Evolutionary conservation across 92 coral and sea anemone species (phyloP), one percentile per base, ranked within the genome.

Genomic region (Blastomussa wellsi): DNA sequence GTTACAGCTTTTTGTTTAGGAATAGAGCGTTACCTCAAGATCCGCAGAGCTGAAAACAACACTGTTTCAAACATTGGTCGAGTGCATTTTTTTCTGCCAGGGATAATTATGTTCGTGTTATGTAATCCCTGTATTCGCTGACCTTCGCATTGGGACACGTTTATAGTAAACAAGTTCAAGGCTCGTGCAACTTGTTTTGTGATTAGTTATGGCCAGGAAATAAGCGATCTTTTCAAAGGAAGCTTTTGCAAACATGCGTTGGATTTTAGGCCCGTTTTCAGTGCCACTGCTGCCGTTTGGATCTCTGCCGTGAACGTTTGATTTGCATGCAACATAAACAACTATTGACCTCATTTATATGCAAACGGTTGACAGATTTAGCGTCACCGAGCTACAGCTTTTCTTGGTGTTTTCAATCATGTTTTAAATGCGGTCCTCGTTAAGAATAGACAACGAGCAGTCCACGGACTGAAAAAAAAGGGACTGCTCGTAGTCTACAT

Each of bases 281-380:
- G 35, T n/a, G n/a, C 36, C 75, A 7, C 65, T 70, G 75, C 28
- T 33, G 5, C 8, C 13, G 20, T 24, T 10, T 24, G 15, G 37
- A 44, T 65, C 44, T 55, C 65, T 26, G 36, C 53, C n/a, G n/a
- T n/a, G n/a, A 32, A 37, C 55, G 26, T 14, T 39, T 74, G 73
- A 83, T 83, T 83, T 83, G 87, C 87, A 83, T 83, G 74, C 55
- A 17, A 53, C 73, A 60, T 74, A 74, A 83, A 83, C 80, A 83
- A 83, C 81, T 64, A 66, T 28, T 5, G 26, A 0, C 19, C 47
- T 31, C 39, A 60, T 83, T 83, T 64, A 57, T 33, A 74, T 83
- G 87, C 80, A 83, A 72, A 83, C 60, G 49, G 41, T 57, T 49
- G 79, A 57, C 36, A 74, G 42, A 13, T 71, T 32, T 41, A 39